These are phyloP conservation scores for Calephelis virginiensis DNA, from an alignment of 1,140 invertebrate genomes.

Conservation along the genomic window DNA sequence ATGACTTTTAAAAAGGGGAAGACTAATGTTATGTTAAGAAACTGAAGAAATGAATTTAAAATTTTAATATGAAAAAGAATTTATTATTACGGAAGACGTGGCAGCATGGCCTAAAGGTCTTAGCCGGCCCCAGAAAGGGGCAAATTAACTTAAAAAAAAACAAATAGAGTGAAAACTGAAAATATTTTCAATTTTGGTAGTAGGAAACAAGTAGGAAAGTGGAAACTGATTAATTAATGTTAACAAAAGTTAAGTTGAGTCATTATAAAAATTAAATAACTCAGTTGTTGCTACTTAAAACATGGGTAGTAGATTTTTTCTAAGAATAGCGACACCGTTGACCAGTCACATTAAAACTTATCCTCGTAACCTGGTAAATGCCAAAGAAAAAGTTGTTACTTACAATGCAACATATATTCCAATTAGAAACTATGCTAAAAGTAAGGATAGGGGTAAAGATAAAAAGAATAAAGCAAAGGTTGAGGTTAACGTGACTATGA, in stretches of 20 bases:
- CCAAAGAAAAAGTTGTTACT: conserved; percentile 33
- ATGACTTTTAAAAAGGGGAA: too few species aligned
- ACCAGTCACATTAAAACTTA: conserved; percentile 36
- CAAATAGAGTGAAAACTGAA: too few species aligned
- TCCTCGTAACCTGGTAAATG: conserved; percentile 34
- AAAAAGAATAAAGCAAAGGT: conserved; percentile 83
- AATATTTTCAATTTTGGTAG: too few species aligned
- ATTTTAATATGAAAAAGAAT: too few species aligned
- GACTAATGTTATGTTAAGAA: too few species aligned
- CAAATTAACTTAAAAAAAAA: too few species aligned
- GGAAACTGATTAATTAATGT: background rate
- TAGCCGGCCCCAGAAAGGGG: too few species aligned
- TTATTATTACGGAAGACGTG: too few species aligned
- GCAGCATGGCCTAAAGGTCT: too few species aligned
- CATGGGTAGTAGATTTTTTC: conserved; percentile 53
- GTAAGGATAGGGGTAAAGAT: conserved; percentile 82
- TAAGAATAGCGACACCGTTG: conserved; percentile 41
- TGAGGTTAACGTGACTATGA: conserved; percentile 83
- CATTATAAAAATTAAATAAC: background rate
- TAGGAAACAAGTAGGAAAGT: too few species aligned
- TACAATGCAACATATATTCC: conserved; percentile 36
- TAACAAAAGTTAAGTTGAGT: background rate
- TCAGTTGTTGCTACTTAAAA: conserved; percentile 18
- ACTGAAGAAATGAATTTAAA: too few species aligned
- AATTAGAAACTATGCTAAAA: conserved; percentile 68